Conservation (phyloP, 2,797 vertebrate species). For the Myotis planiceps region DNA sequence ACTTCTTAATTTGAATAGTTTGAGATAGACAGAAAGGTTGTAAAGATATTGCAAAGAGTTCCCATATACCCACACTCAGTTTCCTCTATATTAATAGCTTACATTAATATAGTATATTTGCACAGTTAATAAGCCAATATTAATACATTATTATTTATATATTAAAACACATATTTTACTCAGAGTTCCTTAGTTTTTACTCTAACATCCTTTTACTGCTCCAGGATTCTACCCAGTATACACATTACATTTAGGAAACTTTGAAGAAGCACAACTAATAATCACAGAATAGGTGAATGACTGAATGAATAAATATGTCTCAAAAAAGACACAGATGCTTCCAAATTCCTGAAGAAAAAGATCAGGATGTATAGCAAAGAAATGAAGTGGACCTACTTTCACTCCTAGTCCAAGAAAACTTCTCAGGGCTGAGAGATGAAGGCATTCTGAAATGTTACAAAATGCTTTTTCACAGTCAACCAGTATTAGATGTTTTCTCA, state of each 20-base stretch:
- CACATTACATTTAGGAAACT: neutral
- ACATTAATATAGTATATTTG: neutral
- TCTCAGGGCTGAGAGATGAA: neutral
- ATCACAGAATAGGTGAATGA: neutral
- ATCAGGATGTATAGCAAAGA: neutral
- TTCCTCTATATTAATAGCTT: neutral
- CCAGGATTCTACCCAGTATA: neutral
- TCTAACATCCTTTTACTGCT: neutral
- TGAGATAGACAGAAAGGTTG: neutral
- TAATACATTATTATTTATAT: neutral
- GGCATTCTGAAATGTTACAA: neutral
- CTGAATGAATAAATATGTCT: neutral
- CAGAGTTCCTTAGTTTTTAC: slow-evolving; percentile 7
- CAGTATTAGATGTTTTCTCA: neutral
- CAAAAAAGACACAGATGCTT: neutral
- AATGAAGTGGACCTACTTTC: neutral
- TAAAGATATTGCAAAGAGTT: neutral
- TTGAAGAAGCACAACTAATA: neutral
- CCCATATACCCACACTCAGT: neutral
- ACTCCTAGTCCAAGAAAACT: neutral
- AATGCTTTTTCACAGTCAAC: neutral
- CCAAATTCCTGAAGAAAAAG: neutral
- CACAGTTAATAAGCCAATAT: neutral
- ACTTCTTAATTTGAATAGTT: slow-evolving; percentile 13
- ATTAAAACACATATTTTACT: neutral